phyloP scores from a whole-genome alignment of 1,140 invertebrate species.

The Zaprionus ornatus region DNA sequence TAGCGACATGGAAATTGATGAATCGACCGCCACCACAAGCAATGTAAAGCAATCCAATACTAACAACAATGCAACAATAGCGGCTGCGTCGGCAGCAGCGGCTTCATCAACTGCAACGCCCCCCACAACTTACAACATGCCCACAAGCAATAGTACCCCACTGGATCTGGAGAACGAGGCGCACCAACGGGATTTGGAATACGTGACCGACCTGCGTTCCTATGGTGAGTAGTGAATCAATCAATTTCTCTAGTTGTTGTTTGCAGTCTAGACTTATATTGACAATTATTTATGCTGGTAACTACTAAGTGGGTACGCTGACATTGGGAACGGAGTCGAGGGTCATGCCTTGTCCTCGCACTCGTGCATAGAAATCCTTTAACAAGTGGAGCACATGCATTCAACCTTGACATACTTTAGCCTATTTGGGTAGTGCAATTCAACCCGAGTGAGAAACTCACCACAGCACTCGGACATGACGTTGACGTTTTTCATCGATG shows the following conservation, averaged over 20 bases:
- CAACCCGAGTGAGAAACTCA: constrained; percentile 28
- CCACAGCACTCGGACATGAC: constrained; percentile 30
- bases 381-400: constrained; percentile 67
- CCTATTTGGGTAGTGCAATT: constrained; percentile 29
- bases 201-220: constrained; percentile 66
- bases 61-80: constrained; percentile 21
- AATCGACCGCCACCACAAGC: constrained; percentile 26
- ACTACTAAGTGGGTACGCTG: constrained; percentile 2
- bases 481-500: constrained; percentile 13
- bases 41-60: constrained; percentile 16
- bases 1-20: constrained; percentile 38
- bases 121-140: constrained; percentile 45
- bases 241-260: not conserved
- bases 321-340: constrained; percentile 6
- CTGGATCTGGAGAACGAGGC: constrained; percentile 64
- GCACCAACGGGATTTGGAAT: constrained; percentile 65
- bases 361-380: constrained; percentile 50
- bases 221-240: constrained; percentile 74
- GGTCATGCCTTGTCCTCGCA: constrained; percentile 14
- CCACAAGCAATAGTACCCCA: constrained; percentile 59
- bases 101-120: constrained; percentile 15
- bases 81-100: constrained; percentile 30
- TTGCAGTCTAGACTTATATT: constrained; percentile 17
- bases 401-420: constrained; percentile 75
- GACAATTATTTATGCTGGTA: not conserved